These are phyloP conservation scores for human (Homo sapiens) DNA, from an alignment of 2,113 vertebrate genomes.

Conservation along the genomic window DNA sequence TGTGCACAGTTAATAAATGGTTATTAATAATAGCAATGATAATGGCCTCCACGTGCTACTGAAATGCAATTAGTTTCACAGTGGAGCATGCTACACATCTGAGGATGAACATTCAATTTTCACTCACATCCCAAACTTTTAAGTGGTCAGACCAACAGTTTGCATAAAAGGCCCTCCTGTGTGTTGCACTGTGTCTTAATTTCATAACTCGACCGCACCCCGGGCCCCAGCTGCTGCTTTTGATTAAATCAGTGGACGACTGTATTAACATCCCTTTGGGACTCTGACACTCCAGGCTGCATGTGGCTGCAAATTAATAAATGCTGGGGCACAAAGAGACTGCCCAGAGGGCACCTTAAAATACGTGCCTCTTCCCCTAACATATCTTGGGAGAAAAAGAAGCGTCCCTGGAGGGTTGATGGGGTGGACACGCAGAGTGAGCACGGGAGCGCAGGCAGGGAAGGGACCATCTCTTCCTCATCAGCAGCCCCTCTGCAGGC, in stretches of 20 bases:
- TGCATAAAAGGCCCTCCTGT: background rate
- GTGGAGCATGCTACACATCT: background rate
- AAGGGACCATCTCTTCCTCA: background rate
- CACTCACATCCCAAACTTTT: background rate
- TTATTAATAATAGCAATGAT: background rate
- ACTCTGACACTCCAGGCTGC: accelerated
- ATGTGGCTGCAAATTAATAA: background rate
- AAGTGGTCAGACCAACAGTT: background rate
- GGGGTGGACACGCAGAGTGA: accelerated
- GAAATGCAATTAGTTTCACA: background rate
- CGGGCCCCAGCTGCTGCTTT: background rate
- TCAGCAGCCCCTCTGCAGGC: background rate
- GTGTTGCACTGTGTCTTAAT: background rate
- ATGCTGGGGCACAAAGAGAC: background rate
- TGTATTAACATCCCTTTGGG: background rate
- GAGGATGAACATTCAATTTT: background rate
- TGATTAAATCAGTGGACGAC: background rate
- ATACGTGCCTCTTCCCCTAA: background rate
- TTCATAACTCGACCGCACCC: background rate
- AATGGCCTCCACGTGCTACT: background rate
- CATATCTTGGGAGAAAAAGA: accelerated
- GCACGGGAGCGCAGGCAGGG: too few relatives aligned
- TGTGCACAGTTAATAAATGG: background rate
- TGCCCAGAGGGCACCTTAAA: background rate
- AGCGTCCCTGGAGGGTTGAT: accelerated